Evolutionary conservation across 2,113 vertebrate genomes (phyloP).

Genomic region (Tragulus kanchil): DNA sequence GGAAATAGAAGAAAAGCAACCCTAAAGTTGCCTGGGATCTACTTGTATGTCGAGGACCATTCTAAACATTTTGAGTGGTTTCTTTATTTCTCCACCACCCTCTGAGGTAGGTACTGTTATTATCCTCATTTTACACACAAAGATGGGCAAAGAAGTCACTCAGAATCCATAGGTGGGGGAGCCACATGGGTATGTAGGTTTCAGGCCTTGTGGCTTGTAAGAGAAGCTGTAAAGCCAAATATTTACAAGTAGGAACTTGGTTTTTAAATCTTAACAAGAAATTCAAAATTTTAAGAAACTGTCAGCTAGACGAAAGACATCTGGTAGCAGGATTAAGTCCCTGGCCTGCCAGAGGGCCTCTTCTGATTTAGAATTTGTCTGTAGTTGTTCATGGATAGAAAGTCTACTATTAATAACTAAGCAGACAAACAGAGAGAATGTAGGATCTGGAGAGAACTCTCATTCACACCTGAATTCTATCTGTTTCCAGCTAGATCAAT

Average conservation of each 20-base stretch:
- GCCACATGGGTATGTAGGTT: not conserved
- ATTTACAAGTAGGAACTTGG: conserved; percentile 32
- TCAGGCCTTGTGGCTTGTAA: conserved; percentile 11
- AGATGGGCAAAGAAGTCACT: not conserved
- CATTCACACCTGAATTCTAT: not conserved
- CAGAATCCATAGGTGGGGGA: not conserved
- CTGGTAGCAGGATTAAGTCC: not conserved
- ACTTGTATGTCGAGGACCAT: not conserved
- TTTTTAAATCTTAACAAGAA: conserved; percentile 64
- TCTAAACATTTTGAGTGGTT: not conserved
- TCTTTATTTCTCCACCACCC: not conserved
- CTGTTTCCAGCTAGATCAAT: conserved; percentile 54
- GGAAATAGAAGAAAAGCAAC: conserved; percentile 17
- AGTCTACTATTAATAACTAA: not conserved
- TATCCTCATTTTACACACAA: not conserved
- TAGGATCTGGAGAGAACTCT: not conserved
- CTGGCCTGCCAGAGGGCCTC: not conserved
- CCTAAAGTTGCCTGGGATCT: not conserved
- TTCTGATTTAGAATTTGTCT: not conserved
- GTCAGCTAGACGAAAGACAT: conserved; percentile 49
- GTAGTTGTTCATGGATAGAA: not conserved
- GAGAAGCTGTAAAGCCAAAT: conserved; percentile 52
- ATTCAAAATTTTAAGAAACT: conserved; percentile 37
- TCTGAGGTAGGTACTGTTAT: not conserved
- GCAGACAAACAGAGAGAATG: not conserved